Base-by-base conservation (phyloP, 2,888 invertebrate genomes). In the Gortyna flavago region DNA sequence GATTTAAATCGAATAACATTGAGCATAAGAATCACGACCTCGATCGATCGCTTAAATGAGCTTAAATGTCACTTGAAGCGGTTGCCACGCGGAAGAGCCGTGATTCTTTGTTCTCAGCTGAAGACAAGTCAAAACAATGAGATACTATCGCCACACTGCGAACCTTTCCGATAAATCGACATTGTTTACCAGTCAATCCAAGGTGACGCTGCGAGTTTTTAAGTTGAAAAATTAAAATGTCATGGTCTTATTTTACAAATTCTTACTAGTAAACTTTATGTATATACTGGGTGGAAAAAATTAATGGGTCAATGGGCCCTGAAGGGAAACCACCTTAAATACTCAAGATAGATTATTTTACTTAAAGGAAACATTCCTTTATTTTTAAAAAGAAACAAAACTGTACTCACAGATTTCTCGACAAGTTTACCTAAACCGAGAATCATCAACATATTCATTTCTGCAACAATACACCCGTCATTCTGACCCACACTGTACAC, bases 31-130 rank as follows among this genome's bases (percentile, higher is more conserved):
- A 93, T 91, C 92, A 91, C 88, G 95, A 94, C 95, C 95, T 95
- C 95, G 93, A 94, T 94, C 93, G 93, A 93, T 94, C 93, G 93
- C 88, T 93, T 95, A 95, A 96, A 96, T 95, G 95, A 95, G 93
- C 89, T 93, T 95, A 95, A 96, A 96, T 96, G 95, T 95, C 96
- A 96, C 94, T 95, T 92, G 95, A 89, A 91, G 91, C 88, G 86
- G 95, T 95, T 94, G 92, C 94, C 91, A 95, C 90, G 94, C 95
- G 95, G 96, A 96, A 96, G 93, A 92, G 88, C 81, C 88, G 87
- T 90, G 91, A 91, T 92, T 93, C 94, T 94, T 95, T 95, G 94
- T 94, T 93, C 94, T 90, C 91, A 79, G 89, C 88, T 89, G 89
- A 91, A 93, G 91, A 92, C 91, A 92, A 93, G 88, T 94, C 91